Conservation (phyloP, 2,888 invertebrate species). For the Cheilosia impressa region DNA sequence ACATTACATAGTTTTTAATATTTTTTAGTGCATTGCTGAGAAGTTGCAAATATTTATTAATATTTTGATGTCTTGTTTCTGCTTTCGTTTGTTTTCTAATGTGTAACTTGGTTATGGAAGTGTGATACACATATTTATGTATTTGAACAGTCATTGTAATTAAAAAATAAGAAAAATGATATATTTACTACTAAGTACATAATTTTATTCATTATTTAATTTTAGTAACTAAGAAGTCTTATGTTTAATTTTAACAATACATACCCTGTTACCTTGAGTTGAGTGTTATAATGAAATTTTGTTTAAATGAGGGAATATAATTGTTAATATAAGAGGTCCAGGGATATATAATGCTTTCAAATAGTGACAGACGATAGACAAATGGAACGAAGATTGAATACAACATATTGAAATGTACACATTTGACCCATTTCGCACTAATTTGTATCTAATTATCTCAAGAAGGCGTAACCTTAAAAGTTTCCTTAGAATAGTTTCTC, state of each 20-base stretch:
- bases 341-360: not conserved
- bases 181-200: constrained; percentile 13
- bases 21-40: constrained; percentile 52
- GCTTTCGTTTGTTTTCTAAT: constrained; percentile 3
- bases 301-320: not conserved
- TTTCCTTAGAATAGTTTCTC: too few relatives aligned
- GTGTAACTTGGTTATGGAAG: not conserved
- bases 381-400: not conserved
- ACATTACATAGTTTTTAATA: constrained; percentile 50
- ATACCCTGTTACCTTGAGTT: constrained; percentile 60
- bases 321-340: not conserved
- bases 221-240: constrained; percentile 26
- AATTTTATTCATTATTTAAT: constrained; percentile 11
- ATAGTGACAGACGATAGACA: too few relatives aligned
- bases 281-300: constrained; percentile 8
- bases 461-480: too few relatives aligned
- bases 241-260: constrained; percentile 49
- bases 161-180: not conserved
- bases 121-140: not conserved
- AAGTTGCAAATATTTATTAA: constrained; percentile 9
- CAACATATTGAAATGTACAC: too few relatives aligned
- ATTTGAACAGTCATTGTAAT: constrained; percentile 34
- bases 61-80: not conserved
- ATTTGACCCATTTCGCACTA: too few relatives aligned
- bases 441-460: too few relatives aligned